phyloP scores from a whole-genome alignment of 2,888 invertebrate genomes.

The Chymomyza fuscimana region DNA sequence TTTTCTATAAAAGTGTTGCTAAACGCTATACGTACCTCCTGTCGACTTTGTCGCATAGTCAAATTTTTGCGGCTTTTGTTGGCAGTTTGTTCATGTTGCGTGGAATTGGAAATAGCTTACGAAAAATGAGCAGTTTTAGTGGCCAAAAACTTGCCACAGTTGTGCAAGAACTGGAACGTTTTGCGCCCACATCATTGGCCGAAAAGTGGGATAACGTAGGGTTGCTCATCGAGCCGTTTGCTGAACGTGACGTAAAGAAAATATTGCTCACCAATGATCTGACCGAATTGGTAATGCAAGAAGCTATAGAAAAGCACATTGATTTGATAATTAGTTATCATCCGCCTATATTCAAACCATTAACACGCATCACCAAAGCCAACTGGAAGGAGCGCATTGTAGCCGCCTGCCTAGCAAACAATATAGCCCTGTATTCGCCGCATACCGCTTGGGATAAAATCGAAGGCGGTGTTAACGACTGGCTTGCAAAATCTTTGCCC shows the following conservation, averaged over 20 bases:
- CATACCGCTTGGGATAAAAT: conserved; percentile 95
- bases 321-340: conserved; percentile 96
- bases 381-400: conserved; percentile 91
- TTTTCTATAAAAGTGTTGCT: not conserved
- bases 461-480: conserved; percentile 93
- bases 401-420: conserved; percentile 88
- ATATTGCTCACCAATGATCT: conserved; percentile 95
- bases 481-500: conserved; percentile 85
- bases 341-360: conserved; percentile 94
- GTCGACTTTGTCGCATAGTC: too few relatives aligned
- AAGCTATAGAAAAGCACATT: conserved; percentile 85
- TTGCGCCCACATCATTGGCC: conserved; percentile 86
- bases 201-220: conserved; percentile 98
- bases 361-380: conserved; percentile 91
- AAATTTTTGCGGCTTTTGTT: not conserved
- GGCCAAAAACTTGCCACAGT: conserved; percentile 76
- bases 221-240: conserved; percentile 89
- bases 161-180: conserved; percentile 83
- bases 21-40: not conserved
- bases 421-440: conserved; percentile 94
- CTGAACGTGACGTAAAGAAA: conserved; percentile 82
- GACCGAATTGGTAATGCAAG: conserved; percentile 91
- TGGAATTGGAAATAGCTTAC: conserved; percentile 24
- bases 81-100: conserved; percentile 29
- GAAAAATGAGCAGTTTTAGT: conserved; percentile 42